Percentiles rank a stretch among this genome's conserved stretches.
Conservation (phyloP, 2,888 invertebrate species). For the Galeruca laticollis region DNA sequence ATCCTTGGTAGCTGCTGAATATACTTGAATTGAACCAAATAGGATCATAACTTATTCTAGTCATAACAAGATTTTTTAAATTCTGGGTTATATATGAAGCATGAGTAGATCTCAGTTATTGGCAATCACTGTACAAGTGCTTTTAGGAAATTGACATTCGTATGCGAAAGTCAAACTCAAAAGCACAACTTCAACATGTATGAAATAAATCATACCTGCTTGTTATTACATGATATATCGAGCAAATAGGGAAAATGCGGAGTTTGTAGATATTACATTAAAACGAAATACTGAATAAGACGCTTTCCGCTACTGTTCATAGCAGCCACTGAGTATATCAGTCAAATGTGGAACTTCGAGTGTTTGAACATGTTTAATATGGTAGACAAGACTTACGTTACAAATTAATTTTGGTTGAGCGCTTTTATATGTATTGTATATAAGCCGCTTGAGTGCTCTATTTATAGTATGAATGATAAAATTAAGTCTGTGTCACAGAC, state of each 20-base stretch:
- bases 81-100: too few species aligned
- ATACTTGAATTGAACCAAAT: too few species aligned
- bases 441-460: conserved; percentile 14
- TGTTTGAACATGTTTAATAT: conserved; percentile 22
- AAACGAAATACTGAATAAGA: conserved; percentile 13
- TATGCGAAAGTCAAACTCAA: neutral
- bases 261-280: conserved; percentile 5
- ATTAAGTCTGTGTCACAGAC: neutral
- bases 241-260: neutral
- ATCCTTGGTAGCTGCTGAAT: too few species aligned
- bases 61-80: too few species aligned
- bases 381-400: conserved; percentile 17
- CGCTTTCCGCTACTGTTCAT: conserved; percentile 1
- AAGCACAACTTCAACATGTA: neutral
- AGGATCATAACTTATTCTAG: too few species aligned
- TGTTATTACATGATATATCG: neutral
- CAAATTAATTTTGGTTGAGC: conserved; percentile 23
- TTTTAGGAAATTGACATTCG: too few species aligned
- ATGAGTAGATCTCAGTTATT: too few species aligned
- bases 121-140: too few species aligned
- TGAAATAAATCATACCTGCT: too few species aligned
- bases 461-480: conserved; percentile 8
- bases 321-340: neutral
- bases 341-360: conserved; percentile 11
- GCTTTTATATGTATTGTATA: conserved; percentile 15